A percentile compares a stretch with the other conserved stretches of the same genome.
phyloP scores from a whole-genome alignment of 2,113 vertebrate species.

The Otis tarda region DNA sequence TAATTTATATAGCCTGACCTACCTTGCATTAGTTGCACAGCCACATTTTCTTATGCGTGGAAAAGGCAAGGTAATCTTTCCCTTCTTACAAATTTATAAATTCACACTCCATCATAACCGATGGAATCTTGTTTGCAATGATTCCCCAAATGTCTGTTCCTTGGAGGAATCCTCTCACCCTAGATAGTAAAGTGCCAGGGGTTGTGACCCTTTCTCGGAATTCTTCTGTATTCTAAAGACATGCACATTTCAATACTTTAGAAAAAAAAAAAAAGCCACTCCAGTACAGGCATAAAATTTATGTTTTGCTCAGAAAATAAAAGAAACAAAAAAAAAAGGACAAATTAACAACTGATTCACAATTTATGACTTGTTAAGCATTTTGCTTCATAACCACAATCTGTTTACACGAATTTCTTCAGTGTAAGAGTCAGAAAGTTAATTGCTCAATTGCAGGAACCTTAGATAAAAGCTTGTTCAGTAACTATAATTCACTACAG shows the following conservation, averaged over 20 bases:
- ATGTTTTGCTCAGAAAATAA: slow-evolving; percentile 3
- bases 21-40: neutral
- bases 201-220: neutral
- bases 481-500: slow-evolving; percentile 53
- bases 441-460: slow-evolving; percentile 63
- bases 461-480: slow-evolving; percentile 61
- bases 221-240: neutral
- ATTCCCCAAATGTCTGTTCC: neutral
- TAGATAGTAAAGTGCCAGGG: neutral
- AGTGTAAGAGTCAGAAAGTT: slow-evolving; percentile 60
- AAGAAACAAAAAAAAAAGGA: neutral
- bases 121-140: neutral
- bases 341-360: slow-evolving; percentile 25
- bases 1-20: neutral
- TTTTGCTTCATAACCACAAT: slow-evolving; percentile 68
- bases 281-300: slow-evolving; percentile 11
- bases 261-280: neutral
- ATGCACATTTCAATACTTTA: neutral
- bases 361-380: slow-evolving; percentile 48
- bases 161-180: neutral
- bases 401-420: slow-evolving; percentile 56
- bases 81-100: neutral
- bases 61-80: neutral
- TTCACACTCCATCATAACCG: neutral
- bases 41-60: neutral